phyloP scores from a whole-genome alignment of 2,888 invertebrate species.

The Bibio marci region DNA sequence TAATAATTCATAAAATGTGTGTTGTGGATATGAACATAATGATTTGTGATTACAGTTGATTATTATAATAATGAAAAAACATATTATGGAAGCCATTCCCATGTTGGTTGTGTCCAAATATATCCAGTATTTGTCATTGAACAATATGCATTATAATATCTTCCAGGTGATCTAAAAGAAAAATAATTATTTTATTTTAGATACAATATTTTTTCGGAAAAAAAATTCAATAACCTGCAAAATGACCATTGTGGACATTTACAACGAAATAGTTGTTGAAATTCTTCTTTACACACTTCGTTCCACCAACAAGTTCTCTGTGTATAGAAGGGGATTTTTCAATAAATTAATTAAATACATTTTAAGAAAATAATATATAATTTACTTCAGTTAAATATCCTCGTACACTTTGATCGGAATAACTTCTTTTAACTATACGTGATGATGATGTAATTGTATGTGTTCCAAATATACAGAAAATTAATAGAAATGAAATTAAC shows the following conservation, averaged over 20 bases:
- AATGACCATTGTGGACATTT: constrained; percentile 79
- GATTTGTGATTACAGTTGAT: too few species aligned
- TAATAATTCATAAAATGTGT: too few species aligned
- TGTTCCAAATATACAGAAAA: neutral
- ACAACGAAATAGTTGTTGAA: constrained; percentile 71
- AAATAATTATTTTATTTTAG: neutral
- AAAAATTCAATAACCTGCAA: constrained; percentile 36
- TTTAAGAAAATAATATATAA: too few species aligned
- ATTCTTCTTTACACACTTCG: constrained; percentile 84
- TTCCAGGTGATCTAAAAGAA: constrained; percentile 56
- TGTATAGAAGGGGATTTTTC: constrained; percentile 13
- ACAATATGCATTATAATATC: constrained; percentile 80
- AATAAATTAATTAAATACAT: too few species aligned
- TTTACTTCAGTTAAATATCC: constrained; percentile 69
- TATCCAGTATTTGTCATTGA: constrained; percentile 81
- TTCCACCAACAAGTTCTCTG: constrained; percentile 90
- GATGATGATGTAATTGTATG: constrained; percentile 12
- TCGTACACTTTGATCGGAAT: constrained; percentile 63
- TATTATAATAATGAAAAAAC: too few species aligned
- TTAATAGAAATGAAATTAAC: neutral
- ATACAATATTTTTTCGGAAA: neutral
- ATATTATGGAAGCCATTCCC: constrained; percentile 21
- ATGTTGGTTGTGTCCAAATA: constrained; percentile 69
- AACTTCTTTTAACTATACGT: constrained; percentile 44
- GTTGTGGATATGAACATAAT: too few species aligned